Conservation (phyloP, 2,797 vertebrate genomes). For the Enteromius anoplus region DNA sequence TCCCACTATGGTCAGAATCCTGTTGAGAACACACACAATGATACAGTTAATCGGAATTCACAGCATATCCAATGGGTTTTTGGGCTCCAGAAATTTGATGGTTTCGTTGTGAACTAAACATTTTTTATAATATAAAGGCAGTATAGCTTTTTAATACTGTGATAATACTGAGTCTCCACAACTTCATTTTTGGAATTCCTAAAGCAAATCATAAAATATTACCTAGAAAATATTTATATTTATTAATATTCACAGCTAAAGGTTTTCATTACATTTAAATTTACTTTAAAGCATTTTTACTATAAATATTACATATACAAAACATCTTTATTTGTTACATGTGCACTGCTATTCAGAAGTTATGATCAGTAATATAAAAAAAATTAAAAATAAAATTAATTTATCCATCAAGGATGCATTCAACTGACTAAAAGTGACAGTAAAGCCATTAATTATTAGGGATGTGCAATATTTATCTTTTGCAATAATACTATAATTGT, state of each 20-base stretch:
- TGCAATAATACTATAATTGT: too few relatives aligned
- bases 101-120: not conserved
- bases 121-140: not conserved
- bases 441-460: not conserved
- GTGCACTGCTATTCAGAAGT: not conserved
- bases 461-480: too few relatives aligned
- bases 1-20: constrained; percentile 91
- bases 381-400: not conserved
- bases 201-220: not conserved
- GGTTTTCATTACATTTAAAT: not conserved
- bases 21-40: constrained; percentile 64
- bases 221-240: not conserved
- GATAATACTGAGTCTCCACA: not conserved
- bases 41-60: not conserved
- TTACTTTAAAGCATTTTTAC: not conserved
- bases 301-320: not conserved
- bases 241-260: not conserved
- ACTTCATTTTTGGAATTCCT: not conserved
- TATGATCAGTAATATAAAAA: not conserved
- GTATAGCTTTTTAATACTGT: not conserved
- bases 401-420: not conserved
- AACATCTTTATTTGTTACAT: not conserved
- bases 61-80: not conserved
- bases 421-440: not conserved
- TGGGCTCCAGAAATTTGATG: not conserved